Base-by-base conservation (phyloP, 2,888 invertebrate species). In the Ischnura elegans region DNA sequence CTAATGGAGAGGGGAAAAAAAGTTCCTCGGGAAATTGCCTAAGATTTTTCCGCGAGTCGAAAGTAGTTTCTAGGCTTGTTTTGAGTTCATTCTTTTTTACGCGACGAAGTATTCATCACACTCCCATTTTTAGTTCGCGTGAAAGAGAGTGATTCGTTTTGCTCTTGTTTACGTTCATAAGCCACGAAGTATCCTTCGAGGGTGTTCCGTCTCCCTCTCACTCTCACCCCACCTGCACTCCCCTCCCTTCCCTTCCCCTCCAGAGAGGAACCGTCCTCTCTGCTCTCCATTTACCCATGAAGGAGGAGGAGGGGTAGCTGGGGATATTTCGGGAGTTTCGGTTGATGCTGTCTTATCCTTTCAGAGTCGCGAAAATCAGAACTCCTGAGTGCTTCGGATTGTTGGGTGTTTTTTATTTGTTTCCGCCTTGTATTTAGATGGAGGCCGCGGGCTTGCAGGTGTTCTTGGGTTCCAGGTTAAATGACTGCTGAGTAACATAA, bases 301-400 rank as follows among this genome's bases (percentile, higher is more conserved):
- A 76, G 76, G 43, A 90, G 90, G 61, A 90, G 43, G 61, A 43
- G 66, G 61, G 43, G 90, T 90, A 90, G 43, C 90, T 61, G 66
- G 61, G 43, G 90, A 90, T 90, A 90, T 90, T 90, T 66, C 66
- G 90, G 90, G 90, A 90, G 90, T 51, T 90, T 25, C n/a, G 90
- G 61, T 45, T 51, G 51, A 13, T 51, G 43, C 61, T 21, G 36
- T 55, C 43, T 90, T 90, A 61, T 66, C 90, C 61, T 61, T 66
- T 76, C 8, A 76, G 76, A 76, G 76, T 76, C 76, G 36, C 76
- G 76, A 76, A 76, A 76, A 76, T 76, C 76, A 76, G 36, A 76
- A 76, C 76, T 76, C 36, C 10, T 1, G 21, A 25, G 76, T 36
- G 36, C 36, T 76, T 76, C 36, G 76, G 36, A 76, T 36, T 13